A percentile compares a stretch with the other conserved stretches of the same genome.
Conservation (phyloP, 1,140 invertebrate species). For the Anastatus disparis region DNA sequence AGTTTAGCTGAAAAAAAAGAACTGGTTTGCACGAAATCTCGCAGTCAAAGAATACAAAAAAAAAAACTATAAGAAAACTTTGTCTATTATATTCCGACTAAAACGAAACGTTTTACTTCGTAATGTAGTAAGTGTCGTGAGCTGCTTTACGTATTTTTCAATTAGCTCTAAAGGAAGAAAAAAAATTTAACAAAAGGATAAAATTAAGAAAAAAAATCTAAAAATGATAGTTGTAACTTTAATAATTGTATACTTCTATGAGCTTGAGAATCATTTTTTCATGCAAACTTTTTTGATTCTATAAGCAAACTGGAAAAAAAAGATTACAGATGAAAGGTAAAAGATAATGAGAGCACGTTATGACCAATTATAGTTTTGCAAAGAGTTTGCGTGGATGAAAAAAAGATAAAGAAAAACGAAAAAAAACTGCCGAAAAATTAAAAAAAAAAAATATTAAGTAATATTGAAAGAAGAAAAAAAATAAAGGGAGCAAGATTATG, state of each 20-base stretch:
- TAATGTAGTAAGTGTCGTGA: neutral
- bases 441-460: too few species aligned
- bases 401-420: neutral
- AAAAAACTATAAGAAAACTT: neutral
- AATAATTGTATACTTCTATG: neutral
- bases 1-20: too few species aligned
- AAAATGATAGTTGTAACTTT: neutral
- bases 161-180: too few species aligned
- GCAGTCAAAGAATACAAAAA: too few species aligned
- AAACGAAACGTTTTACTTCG: too few species aligned
- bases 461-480: too few species aligned
- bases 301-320: neutral
- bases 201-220: too few species aligned
- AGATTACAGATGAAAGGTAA: too few species aligned
- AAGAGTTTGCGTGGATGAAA: neutral
- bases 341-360: too few species aligned
- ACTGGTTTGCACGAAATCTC: too few species aligned
- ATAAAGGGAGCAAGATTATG: too few species aligned
- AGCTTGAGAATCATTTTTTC: neutral
- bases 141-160: neutral
- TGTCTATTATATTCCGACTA: neutral
- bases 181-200: too few species aligned
- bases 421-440: neutral
- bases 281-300: conserved; percentile 11
- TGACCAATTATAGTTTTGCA: conserved; percentile 36